Evolutionary conservation across 2,113 vertebrate species (phyloP).

Genomic region (Todiramphus saurophagus): DNA sequence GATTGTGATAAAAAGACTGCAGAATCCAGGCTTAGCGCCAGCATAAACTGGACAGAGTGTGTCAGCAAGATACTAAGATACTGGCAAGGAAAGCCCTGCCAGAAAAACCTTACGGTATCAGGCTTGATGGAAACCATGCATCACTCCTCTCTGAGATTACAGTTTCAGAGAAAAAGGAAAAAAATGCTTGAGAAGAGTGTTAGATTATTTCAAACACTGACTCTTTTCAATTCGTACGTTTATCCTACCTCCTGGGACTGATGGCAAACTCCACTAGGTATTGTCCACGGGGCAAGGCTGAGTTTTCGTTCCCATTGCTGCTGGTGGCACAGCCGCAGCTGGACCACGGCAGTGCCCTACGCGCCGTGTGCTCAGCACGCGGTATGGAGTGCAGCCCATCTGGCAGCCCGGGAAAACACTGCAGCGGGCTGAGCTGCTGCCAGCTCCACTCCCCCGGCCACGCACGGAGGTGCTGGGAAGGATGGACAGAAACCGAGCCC

Average conservation of each 20-base stretch:
- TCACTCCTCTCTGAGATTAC: not conserved
- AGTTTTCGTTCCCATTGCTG: not conserved
- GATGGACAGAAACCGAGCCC: not conserved
- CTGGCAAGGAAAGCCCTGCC: not conserved
- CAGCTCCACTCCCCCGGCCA: not conserved
- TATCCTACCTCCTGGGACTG: not conserved
- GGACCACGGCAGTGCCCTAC: accelerated
- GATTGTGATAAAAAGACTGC: not conserved
- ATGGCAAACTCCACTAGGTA: not conserved
- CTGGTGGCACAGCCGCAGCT: not conserved
- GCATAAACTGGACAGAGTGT: not conserved
- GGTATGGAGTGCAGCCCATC: not conserved
- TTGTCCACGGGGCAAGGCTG: not conserved
- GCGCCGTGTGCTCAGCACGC: not conserved
- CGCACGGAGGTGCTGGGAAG: not conserved
- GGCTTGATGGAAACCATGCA: not conserved
- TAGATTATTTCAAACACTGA: not conserved
- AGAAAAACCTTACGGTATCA: not conserved
- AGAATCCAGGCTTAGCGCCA: not conserved
- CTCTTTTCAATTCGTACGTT: not conserved
- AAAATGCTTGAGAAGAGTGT: not conserved
- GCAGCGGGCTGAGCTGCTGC: not conserved
- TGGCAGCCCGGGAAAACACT: not conserved
- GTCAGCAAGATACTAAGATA: not conserved
- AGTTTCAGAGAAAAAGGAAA: not conserved